Evolutionary conservation across 2,797 vertebrate genomes (phyloP).

Genomic region (Pelobates cultripes): DNA sequence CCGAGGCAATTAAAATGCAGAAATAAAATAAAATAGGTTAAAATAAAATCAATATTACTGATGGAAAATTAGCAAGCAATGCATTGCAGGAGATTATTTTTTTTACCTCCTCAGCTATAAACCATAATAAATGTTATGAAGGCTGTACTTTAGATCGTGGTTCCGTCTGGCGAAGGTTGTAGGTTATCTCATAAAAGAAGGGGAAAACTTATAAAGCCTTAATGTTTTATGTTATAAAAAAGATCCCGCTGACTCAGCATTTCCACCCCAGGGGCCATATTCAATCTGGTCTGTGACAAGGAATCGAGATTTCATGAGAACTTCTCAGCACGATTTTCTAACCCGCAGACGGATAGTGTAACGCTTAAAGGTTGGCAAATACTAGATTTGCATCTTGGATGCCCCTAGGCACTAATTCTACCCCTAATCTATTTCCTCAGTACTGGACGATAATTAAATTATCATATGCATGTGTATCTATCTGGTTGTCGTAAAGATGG

Average conservation of each 20-base stretch:
- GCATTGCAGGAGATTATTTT: background rate
- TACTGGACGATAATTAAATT: too few species aligned
- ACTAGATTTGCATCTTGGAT: too few species aligned
- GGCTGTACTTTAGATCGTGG: background rate
- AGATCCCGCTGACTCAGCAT: background rate
- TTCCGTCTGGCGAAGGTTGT: background rate
- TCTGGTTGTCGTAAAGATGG: too few species aligned
- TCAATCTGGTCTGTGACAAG: background rate
- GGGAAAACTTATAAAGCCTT: background rate
- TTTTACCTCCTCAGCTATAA: background rate
- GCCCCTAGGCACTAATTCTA: too few species aligned
- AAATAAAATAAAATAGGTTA: background rate
- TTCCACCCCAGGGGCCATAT: background rate
- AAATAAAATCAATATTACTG: background rate
- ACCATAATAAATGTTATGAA: background rate
- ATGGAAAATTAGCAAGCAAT: background rate
- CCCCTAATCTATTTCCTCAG: too few species aligned
- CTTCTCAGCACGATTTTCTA: background rate
- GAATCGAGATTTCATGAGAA: background rate
- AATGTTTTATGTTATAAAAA: background rate
- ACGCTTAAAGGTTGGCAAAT: too few species aligned
- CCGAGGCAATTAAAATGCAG: background rate
- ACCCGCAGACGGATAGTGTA: background rate
- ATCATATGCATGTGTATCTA: too few species aligned
- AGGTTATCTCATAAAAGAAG: slow-evolving; percentile 2